Evolutionary conservation across 2,113 vertebrate genomes (phyloP).

Genomic region (Todiramphus saurophagus): DNA sequence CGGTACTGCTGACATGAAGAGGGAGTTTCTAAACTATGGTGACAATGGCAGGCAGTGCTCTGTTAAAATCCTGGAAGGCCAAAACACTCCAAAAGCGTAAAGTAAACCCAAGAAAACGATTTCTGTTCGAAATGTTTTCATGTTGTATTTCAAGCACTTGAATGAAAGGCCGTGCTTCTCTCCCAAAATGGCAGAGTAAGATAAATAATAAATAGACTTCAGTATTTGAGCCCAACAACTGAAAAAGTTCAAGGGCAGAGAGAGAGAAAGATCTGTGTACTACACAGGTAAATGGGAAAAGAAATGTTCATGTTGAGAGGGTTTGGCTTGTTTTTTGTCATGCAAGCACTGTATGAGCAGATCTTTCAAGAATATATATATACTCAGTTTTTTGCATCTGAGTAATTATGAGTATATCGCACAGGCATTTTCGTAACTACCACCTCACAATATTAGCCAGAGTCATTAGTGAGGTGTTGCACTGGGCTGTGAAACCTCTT

Average conservation of each 20-base stretch:
- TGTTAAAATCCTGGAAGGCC: not conserved
- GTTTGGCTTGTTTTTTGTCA: not conserved
- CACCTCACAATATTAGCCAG: not conserved
- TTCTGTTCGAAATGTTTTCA: not conserved
- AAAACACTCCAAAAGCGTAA: not conserved
- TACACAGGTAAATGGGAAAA: not conserved
- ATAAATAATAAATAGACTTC: slow-evolving; percentile 17
- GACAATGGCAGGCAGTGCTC: not conserved
- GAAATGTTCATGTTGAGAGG: not conserved
- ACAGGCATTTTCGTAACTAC: not conserved
- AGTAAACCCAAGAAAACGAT: not conserved
- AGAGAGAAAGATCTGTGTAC: not conserved
- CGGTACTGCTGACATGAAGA: not conserved
- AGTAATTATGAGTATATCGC: not conserved
- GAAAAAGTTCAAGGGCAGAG: not conserved
- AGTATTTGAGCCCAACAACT: not conserved
- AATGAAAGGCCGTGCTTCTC: not conserved
- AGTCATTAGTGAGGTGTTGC: not conserved
- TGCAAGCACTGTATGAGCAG: not conserved
- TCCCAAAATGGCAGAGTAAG: not conserved
- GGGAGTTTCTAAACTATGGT: not conserved
- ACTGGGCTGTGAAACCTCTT: not conserved
- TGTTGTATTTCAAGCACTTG: not conserved
- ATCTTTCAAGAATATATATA: not conserved
- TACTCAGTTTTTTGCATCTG: not conserved